Evolutionary conservation across 2,888 invertebrate genomes (phyloP), one percentile per base, ranked within the genome.

Genomic region (Hydraecia micacea): DNA sequence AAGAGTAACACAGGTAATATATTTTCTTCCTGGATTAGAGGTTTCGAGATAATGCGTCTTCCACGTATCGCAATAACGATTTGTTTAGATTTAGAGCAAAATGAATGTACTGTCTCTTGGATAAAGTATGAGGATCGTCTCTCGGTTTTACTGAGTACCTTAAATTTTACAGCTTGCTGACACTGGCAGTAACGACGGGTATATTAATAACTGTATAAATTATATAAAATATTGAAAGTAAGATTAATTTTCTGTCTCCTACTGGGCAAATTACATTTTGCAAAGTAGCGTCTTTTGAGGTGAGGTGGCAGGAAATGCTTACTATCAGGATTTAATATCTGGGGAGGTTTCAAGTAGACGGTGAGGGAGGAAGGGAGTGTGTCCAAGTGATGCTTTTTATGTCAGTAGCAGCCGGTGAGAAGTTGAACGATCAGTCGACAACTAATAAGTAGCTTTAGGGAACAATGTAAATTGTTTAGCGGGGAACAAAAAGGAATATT

Each of bases 251-350:
- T 79, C 52, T 11, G 66, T 62, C 46, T 25, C 28, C 15, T 28
- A 36, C 76, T 76, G 63, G 15, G 32, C 2, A 83, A 83, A 58
- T 63, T 68, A 32, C 46, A 55, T 83, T 75, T 68, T 65, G 63
- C 58, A 68, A 75, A 75, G 85, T 81, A 58, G 65, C 58, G 9
- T 63, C n/a, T 69, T 63, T 67, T 28, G 58, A 63, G 86, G 28
- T 69, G 70, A 77, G 70, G 70, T 78, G 75, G 65, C 67, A 68
- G 63, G 42, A 77, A 86, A 79, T 73, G 55, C 60, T 85, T 69
- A 68, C 67, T 81, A 80, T 87, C 73, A 73, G 75, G 74, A 79
- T 85, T 79, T 85, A 85, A 85, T 85, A 76, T 80, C 63, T 60
- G 32, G 28, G 73, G 60, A 42, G 66, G 72, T 28, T 80, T 75